These are phyloP conservation scores for Spodoptera frugiperda DNA, from an alignment of 1,140 invertebrate genomes.

Conservation along the genomic window DNA sequence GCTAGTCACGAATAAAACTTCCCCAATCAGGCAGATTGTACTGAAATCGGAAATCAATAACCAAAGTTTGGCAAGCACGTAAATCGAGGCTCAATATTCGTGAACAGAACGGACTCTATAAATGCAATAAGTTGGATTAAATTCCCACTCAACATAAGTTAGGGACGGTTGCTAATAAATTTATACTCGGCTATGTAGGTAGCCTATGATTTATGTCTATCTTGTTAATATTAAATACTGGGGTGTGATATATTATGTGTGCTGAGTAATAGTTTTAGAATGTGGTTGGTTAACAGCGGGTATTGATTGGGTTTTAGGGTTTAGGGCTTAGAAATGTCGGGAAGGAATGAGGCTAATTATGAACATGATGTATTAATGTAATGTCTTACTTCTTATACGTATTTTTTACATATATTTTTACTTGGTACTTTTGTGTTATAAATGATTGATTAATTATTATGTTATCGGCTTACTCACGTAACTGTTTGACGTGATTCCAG, in stretches of 20 bases:
- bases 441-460: too few relatives aligned
- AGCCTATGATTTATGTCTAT: conserved; percentile 46
- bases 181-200: conserved; percentile 44
- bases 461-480: too few relatives aligned
- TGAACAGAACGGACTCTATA: conserved; percentile 19
- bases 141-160: conserved; percentile 49
- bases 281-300: too few relatives aligned
- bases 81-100: conserved; percentile 31
- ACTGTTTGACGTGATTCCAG: too few relatives aligned
- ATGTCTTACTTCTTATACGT: too few relatives aligned
- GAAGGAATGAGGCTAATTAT: too few relatives aligned
- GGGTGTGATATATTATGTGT: conserved; percentile 38
- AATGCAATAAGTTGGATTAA: conserved; percentile 55
- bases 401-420: too few relatives aligned
- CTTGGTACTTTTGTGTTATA: too few relatives aligned
- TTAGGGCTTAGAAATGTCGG: too few relatives aligned
- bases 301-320: not conserved
- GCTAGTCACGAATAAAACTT: conserved; percentile 29
- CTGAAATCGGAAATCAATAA: conserved; percentile 38
- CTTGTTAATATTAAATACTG: conserved; percentile 49
- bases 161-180: conserved; percentile 51
- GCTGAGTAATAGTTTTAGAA: conserved; percentile 9
- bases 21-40: conserved; percentile 44
- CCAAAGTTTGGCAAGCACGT: conserved; percentile 38
- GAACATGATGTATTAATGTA: too few relatives aligned